Evolutionary conservation across 1,140 invertebrate genomes (phyloP), one percentile per base, ranked within the genome.

Genomic region (Cheumatopsyche charites): DNA sequence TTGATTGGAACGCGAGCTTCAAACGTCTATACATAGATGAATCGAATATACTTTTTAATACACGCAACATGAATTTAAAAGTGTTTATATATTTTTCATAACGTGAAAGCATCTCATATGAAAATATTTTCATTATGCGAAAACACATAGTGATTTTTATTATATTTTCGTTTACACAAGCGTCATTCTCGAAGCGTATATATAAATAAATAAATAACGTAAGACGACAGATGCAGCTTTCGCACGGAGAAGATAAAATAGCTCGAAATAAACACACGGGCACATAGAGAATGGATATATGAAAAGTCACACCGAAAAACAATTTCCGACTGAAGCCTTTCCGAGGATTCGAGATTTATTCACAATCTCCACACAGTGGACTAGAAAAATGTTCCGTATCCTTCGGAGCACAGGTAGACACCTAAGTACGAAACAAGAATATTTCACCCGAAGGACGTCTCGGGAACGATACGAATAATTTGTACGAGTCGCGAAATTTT

Each of bases 261-360:
- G 13, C 15, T 21, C 52, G 25, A 58, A 58, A 58, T 23, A 49
- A 21, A 49, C 25, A 12, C 52, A 23, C 7, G 19, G 21, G 6
- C n/a, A 9, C 11, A 23, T 23, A 58, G 52, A 12, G n/a, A n/a
- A n/a, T n/a, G n/a, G n/a, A 58, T 21, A 23, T 49, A 15, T 36
- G 43, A 49, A 55, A 68, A 55, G 49, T 49, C 49, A 49, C n/a
- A 49, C 45, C 45, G 17, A 62, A 70, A 70, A 58, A 58, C 67
- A 62, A 70, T 70, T 61, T 62, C 58, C 45, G 67, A 29, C 36
- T 41, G 55, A 49, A 47, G 23, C 61, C 45, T 47, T 49, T 63
- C 21, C 61, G 61, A 25, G 67, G 67, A 62, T 52, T 61, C 19
- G 29, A 70, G 69, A 71, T 71, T 71, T 71, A 71, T 71, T 62